These are phyloP conservation scores for Pipra filicauda DNA, from an alignment of 2,113 vertebrate genomes.

Conservation along the genomic window DNA sequence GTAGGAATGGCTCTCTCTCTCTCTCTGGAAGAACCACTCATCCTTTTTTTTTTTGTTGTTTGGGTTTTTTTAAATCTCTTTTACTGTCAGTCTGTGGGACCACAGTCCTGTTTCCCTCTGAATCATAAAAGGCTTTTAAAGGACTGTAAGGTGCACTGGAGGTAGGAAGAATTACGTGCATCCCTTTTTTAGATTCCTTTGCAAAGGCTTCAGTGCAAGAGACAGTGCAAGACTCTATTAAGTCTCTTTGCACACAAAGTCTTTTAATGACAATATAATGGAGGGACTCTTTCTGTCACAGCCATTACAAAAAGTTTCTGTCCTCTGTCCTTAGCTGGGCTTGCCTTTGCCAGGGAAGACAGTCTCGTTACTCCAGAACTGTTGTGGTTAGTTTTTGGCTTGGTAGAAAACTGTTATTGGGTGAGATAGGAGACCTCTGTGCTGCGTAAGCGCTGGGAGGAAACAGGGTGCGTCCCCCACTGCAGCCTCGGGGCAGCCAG, in stretches of 20 bases:
- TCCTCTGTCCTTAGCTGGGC: background rate
- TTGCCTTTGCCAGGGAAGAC: background rate
- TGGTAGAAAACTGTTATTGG: background rate
- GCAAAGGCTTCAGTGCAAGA: background rate
- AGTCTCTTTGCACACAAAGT: background rate
- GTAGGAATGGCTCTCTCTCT: background rate
- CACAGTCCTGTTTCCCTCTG: background rate
- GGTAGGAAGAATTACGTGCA: background rate
- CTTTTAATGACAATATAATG: background rate
- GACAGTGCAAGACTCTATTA: background rate
- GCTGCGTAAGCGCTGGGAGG: accelerated
- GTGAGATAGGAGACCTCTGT: background rate
- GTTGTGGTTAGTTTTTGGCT: accelerated
- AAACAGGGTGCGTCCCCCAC: background rate
- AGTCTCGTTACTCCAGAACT: background rate
- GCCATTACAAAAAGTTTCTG: background rate
- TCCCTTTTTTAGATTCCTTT: background rate
- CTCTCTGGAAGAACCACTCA: background rate
- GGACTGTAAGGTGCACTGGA: background rate
- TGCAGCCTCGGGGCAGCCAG: background rate
- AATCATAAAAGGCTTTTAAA: background rate
- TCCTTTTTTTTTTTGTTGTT: background rate
- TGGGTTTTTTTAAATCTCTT: background rate
- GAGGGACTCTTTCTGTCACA: background rate
- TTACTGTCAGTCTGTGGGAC: background rate